These are phyloP conservation scores for Drosophila kohkoa DNA, from an alignment of 1,140 invertebrate genomes.

Conservation along the genomic window DNA sequence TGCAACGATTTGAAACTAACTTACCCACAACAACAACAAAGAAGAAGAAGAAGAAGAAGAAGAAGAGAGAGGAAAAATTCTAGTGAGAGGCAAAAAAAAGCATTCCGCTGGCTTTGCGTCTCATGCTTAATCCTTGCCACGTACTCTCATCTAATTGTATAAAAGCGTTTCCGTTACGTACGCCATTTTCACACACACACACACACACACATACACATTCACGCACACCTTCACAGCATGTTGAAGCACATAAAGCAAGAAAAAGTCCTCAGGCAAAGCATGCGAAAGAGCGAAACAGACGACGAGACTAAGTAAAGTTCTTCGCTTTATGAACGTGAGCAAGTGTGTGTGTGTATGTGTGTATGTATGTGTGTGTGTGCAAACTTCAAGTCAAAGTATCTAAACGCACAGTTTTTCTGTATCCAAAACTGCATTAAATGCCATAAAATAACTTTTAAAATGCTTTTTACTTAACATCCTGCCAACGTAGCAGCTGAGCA, in stretches of 20 bases:
- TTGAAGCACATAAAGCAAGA: constrained; percentile 1
- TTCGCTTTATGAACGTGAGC: background rate
- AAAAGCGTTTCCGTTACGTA: constrained; percentile 82
- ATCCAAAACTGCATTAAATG: constrained; percentile 84
- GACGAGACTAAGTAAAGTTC: background rate
- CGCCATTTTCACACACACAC: constrained; percentile 68
- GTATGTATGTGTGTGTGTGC: constrained; percentile 31
- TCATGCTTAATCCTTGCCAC: constrained; percentile 58
- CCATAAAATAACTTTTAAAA: constrained; percentile 84
- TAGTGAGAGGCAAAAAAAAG: background rate
- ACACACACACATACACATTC: constrained; percentile 28
- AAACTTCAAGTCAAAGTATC: constrained; percentile 80
- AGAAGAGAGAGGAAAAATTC: background rate
- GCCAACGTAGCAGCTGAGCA: constrained; percentile 33
- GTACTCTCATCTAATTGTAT: constrained; percentile 78
- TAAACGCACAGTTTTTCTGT: constrained; percentile 82
- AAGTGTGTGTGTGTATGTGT: background rate
- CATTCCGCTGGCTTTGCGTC: background rate
- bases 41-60: too few species aligned
- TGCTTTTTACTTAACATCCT: constrained; percentile 84
- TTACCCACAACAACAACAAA: background rate
- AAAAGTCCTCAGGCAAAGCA: constrained; percentile 5
- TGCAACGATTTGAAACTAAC: background rate
- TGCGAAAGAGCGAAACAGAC: constrained; percentile 22
- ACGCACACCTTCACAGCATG: constrained; percentile 6